Evolutionary conservation across 1,140 invertebrate genomes (phyloP).

Genomic region (Caenorhabditis latens): DNA sequence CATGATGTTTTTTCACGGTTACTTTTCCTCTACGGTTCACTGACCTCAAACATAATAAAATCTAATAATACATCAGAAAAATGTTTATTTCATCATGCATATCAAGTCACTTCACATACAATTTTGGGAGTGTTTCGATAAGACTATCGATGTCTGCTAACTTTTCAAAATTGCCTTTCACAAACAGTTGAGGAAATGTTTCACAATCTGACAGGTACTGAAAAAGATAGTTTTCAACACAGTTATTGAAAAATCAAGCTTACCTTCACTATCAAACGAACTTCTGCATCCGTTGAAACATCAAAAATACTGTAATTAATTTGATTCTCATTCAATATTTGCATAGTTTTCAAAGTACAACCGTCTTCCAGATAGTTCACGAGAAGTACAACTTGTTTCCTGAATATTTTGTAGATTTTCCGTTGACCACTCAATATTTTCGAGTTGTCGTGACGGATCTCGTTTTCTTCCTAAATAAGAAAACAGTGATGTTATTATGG

Average conservation of each 20-base stretch:
- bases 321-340: slow-evolving; percentile 18
- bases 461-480: slow-evolving; percentile 13
- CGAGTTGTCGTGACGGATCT: not conserved
- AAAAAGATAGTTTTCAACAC: not conserved
- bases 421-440: not conserved
- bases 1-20: no score
- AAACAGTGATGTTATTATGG: not conserved
- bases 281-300: slow-evolving; percentile 37
- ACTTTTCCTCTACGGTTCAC: no score
- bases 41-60: no score
- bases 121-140: not conserved
- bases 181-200: slow-evolving; percentile 34
- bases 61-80: not conserved
- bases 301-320: slow-evolving; percentile 28
- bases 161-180: slow-evolving; percentile 4
- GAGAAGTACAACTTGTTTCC: slow-evolving; percentile 28
- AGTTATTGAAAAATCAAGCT: not conserved
- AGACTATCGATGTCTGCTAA: not conserved
- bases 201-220: slow-evolving; percentile 41
- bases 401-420: slow-evolving; percentile 43
- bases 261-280: slow-evolving; percentile 10
- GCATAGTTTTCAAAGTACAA: not conserved
- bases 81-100: not conserved
- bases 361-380: slow-evolving; percentile 27
- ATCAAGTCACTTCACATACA: not conserved